phyloP scores from a whole-genome alignment of 2,113 vertebrate genomes.

The Eclectus roratus region DNA sequence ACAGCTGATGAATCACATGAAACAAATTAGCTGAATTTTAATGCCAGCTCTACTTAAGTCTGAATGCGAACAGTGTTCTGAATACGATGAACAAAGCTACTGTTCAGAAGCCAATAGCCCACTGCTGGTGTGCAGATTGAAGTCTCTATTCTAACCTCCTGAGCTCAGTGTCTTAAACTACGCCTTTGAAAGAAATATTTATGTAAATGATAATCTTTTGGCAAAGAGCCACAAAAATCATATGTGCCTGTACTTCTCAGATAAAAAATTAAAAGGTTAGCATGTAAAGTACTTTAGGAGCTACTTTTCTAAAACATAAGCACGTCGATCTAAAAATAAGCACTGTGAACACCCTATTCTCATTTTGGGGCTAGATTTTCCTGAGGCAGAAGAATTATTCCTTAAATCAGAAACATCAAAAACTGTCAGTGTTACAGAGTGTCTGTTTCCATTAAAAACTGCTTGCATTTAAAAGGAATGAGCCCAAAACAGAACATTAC shows the following conservation, averaged over 20 bases:
- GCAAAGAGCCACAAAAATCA: constrained; percentile 55
- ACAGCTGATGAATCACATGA: constrained; percentile 83
- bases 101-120: constrained; percentile 66
- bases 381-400: not conserved
- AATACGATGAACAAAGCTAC: constrained; percentile 55
- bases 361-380: not conserved
- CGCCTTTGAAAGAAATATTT: constrained; percentile 67
- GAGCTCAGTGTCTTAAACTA: constrained; percentile 62
- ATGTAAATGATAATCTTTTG: constrained; percentile 76
- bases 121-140: constrained; percentile 70
- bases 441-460: not conserved
- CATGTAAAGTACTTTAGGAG: constrained; percentile 53
- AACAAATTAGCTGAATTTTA: constrained; percentile 72
- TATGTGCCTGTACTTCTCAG: constrained; percentile 65
- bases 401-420: constrained; percentile 2
- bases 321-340: constrained; percentile 43
- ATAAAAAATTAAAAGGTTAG: constrained; percentile 63
- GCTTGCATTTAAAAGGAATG: not conserved
- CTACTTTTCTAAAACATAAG: constrained; percentile 60
- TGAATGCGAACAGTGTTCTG: constrained; percentile 70
- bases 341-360: constrained; percentile 2
- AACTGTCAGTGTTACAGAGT: not conserved
- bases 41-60: constrained; percentile 68
- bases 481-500: not conserved
- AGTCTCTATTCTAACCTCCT: constrained; percentile 66